A percentile compares a stretch with the other conserved stretches of the same genome.
phyloP scores from a whole-genome alignment of 2,113 vertebrate genomes.

The Daubentonia madagascariensis region DNA sequence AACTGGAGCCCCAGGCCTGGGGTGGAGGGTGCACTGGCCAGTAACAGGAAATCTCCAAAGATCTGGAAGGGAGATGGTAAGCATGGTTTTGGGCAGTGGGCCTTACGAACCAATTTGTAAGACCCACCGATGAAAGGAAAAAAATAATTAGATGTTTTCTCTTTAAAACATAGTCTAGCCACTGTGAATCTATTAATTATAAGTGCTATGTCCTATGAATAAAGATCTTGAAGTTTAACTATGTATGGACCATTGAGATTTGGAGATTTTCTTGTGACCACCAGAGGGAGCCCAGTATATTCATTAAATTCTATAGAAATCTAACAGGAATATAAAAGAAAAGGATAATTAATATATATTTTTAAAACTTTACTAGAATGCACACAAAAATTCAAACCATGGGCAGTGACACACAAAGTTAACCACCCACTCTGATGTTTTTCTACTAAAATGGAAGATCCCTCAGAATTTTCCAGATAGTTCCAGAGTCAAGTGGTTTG shows the following conservation, averaged over 20 bases:
- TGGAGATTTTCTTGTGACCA: slow-evolving; percentile 73
- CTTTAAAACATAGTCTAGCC: background rate
- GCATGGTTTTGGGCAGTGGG: background rate
- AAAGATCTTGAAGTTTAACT: background rate
- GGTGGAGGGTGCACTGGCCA: background rate
- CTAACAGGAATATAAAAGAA: background rate
- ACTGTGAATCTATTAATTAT: slow-evolving; percentile 41
- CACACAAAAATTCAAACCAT: background rate
- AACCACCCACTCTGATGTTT: background rate
- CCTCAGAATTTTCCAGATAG: background rate
- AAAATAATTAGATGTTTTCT: slow-evolving; percentile 43
- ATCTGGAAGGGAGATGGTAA: background rate
- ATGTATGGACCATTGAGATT: background rate
- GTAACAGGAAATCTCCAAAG: background rate
- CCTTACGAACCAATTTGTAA: background rate
- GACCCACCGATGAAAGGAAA: slow-evolving; percentile 29
- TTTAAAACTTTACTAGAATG: background rate
- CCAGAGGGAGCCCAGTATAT: slow-evolving; percentile 84
- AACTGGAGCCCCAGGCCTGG: background rate
- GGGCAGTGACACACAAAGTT: background rate
- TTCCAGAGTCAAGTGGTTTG: background rate
- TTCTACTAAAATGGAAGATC: background rate
- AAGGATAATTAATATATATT: background rate
- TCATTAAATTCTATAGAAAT: slow-evolving; percentile 67
- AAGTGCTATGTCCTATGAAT: background rate